Conservation (phyloP, 2,888 invertebrate species). For the Liopterus haemorrhoidalis region DNA sequence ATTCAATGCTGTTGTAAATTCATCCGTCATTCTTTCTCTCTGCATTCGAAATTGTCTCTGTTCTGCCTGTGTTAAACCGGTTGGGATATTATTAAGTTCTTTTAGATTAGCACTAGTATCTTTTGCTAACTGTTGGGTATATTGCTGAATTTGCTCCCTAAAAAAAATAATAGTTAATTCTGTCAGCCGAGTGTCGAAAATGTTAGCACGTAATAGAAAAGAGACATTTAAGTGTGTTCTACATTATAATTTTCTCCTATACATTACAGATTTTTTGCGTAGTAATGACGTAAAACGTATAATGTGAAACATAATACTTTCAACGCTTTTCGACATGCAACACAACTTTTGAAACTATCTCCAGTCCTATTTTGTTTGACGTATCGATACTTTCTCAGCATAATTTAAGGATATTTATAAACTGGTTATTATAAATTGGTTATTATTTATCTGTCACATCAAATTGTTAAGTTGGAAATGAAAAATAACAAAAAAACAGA, state of each 20-base stretch:
- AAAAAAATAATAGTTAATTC: conserved; percentile 31
- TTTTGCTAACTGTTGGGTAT: conserved; percentile 89
- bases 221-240: neutral
- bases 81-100: conserved; percentile 64
- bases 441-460: too few species aligned
- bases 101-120: conserved; percentile 85
- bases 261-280: too few species aligned
- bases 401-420: too few species aligned
- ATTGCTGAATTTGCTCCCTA: conserved; percentile 91
- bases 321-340: too few species aligned
- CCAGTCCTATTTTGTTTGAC: too few species aligned
- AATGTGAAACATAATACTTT: too few species aligned
- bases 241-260: neutral
- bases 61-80: conserved; percentile 55
- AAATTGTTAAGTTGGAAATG: too few species aligned
- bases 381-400: too few species aligned
- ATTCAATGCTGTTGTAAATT: conserved; percentile 84
- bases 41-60: conserved; percentile 80
- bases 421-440: too few species aligned
- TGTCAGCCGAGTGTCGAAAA: neutral
- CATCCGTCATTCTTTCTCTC: conserved; percentile 82
- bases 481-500: too few species aligned
- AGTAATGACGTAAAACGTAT: too few species aligned
- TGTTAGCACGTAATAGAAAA: neutral
- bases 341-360: too few species aligned